Evolutionary conservation across 2,888 invertebrate species (phyloP).

Genomic region (Drosophila robusta): DNA sequence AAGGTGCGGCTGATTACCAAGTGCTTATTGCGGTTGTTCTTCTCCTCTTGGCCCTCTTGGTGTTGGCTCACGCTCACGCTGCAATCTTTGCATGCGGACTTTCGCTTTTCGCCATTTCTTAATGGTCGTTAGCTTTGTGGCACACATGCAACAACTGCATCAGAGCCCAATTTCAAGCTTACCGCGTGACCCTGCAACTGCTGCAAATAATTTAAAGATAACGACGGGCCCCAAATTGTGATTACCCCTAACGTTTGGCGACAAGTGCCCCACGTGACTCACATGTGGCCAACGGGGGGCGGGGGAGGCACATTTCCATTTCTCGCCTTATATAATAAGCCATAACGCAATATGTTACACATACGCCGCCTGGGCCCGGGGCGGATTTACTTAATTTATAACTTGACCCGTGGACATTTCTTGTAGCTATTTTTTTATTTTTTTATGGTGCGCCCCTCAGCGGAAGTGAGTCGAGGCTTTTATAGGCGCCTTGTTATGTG

Average conservation of each 20-base stretch:
- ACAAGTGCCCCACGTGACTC: conserved; percentile 43
- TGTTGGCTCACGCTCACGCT: conserved; percentile 27
- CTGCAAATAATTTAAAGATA: conserved; percentile 31
- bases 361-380: conserved; percentile 62
- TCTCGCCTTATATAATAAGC: conserved; percentile 64
- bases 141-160: conserved; percentile 78
- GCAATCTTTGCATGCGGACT: conserved; percentile 74
- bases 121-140: conserved; percentile 53
- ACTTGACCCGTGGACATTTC: conserved; percentile 47
- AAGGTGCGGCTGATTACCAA: conserved; percentile 72
- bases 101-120: conserved; percentile 71
- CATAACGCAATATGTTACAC: conserved; percentile 78
- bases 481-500: conserved; percentile 44
- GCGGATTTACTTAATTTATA: conserved; percentile 69
- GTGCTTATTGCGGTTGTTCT: conserved; percentile 20
- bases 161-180: conserved; percentile 35
- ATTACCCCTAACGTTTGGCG: conserved; percentile 35
- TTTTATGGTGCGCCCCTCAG: conserved; percentile 23
- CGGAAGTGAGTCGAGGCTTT: conserved; percentile 74
- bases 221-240: conserved; percentile 29
- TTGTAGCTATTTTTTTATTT: conserved; percentile 12
- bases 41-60: conserved; percentile 6
- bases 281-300: conserved; percentile 8
- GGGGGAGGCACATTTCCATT: conserved; percentile 25
- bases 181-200: conserved; percentile 25